phyloP scores from a whole-genome alignment of 2,797 vertebrate species.

The Dicrostonyx torquatus region DNA sequence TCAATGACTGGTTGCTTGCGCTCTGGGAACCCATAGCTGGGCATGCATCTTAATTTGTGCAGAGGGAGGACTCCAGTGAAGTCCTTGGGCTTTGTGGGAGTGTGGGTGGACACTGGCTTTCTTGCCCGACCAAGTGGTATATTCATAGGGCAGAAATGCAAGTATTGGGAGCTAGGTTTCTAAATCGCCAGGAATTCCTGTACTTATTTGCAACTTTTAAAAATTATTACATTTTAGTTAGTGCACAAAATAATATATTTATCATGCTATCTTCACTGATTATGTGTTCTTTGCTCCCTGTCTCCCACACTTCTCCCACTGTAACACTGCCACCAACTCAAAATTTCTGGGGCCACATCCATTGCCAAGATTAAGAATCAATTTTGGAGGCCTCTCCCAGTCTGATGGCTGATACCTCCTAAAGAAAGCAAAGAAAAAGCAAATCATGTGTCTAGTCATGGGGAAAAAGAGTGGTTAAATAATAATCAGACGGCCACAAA shows the following conservation, averaged over 20 bases:
- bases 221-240: neutral
- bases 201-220: neutral
- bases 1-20: neutral
- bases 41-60: neutral
- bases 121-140: neutral
- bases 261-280: neutral
- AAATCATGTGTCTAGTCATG: neutral
- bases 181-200: neutral
- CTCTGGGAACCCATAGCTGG: neutral
- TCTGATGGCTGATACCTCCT: neutral
- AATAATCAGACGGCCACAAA: slow-evolving; percentile 12
- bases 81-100: neutral
- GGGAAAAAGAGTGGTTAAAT: neutral
- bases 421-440: neutral
- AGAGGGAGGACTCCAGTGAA: neutral
- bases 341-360: neutral
- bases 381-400: neutral
- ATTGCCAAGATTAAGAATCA: neutral
- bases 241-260: neutral
- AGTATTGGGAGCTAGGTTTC: neutral
- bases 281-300: neutral
- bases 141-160: neutral
- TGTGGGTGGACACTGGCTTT: neutral
- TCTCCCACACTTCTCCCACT: neutral
- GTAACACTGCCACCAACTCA: rapidly evolving